Evolutionary conservation across 2,113 vertebrate species (phyloP), one percentile per base, ranked within the genome.

Genomic region (Blennius ocellaris): DNA sequence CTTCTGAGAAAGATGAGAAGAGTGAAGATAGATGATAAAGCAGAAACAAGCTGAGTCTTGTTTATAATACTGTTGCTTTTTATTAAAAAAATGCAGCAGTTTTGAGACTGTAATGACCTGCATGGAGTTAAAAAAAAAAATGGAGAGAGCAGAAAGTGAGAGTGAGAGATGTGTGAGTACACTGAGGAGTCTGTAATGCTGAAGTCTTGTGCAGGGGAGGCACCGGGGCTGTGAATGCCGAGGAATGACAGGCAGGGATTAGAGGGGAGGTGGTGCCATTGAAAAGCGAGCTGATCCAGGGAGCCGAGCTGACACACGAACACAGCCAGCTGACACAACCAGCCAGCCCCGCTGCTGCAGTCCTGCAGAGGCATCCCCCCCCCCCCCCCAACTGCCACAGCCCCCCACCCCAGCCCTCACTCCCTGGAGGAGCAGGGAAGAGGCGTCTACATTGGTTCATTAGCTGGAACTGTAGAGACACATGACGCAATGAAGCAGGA

Each of bases 241-340:
- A 14, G 78, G 85, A 90, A 89, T 90, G 88, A 89, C 87, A 88
- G 88, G 81, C 85, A 78, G 81, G 88, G 89, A 84, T 91, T 91
- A 90, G 76, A 85, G 83, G 78, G 85, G 81, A 87, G 88, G 87
- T 87, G 87, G 82, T 87, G 87, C 88, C 83, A 88, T 81, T 89
- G 88, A 90, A 88, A 85, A 71, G 82, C 60, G 72, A 75, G 84
- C 80, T 83, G 89, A 91, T 88, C 86, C 82, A 65, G 78, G 73
- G 70, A 87, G 77, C 73, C 49, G 73, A 80, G 82, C 85, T 89
- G 91, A 89, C 89, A 90, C 82, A 85, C 80, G 78, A 85, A 90
- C 86, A 86, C 78, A 85, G 83, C 85, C 80, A 77, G 83, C 80
- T 90, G 86, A 89, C 87, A 83, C 72, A 78, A 80, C 53, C 77